Percentiles rank a stretch among this genome's conserved stretches.
Evolutionary conservation across 2,797 vertebrate species (phyloP).

Genomic region (Coregonus ussuriensis): DNA sequence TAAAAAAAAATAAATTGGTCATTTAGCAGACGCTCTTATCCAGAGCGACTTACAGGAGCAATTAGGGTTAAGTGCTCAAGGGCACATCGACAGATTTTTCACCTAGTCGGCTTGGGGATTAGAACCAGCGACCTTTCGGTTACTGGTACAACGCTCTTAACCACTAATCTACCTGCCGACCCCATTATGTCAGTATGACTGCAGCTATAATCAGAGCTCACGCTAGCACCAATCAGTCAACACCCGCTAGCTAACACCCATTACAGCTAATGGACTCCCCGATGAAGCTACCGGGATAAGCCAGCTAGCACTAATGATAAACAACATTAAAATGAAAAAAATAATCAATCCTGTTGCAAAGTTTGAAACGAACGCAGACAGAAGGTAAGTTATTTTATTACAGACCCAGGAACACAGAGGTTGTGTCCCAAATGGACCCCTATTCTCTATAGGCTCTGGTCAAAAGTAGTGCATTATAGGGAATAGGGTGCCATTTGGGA

Average conservation of each 20-base stretch:
- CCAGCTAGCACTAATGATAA: slow-evolving; percentile 76
- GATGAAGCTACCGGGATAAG: slow-evolving; percentile 76
- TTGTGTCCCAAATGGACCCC: not conserved
- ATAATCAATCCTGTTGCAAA: slow-evolving; percentile 76
- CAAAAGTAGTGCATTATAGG: not conserved
- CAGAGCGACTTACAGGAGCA: too few species aligned
- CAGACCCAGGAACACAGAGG: slow-evolving; percentile 48
- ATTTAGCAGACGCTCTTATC: too few species aligned
- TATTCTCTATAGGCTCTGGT: not conserved
- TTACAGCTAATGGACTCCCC: slow-evolving; percentile 79
- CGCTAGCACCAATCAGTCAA: slow-evolving; percentile 76
- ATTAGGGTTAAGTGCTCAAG: too few species aligned
- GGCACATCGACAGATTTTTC: too few species aligned
- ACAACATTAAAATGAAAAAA: slow-evolving; percentile 81
- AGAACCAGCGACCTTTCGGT: too few species aligned
- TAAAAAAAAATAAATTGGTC: too few species aligned
- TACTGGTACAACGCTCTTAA: too few species aligned
- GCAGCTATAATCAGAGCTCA: slow-evolving; percentile 77
- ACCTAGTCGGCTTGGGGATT: too few species aligned
- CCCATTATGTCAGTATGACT: slow-evolving; percentile 77
- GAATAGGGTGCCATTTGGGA: not conserved
- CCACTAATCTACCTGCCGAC: too few species aligned
- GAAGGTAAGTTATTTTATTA: slow-evolving; percentile 78
- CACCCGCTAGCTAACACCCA: slow-evolving; percentile 77
- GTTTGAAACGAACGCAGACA: slow-evolving; percentile 64